Base-by-base conservation (phyloP, 2,888 invertebrate genomes). In the Troglohyphantes excavatus region DNA sequence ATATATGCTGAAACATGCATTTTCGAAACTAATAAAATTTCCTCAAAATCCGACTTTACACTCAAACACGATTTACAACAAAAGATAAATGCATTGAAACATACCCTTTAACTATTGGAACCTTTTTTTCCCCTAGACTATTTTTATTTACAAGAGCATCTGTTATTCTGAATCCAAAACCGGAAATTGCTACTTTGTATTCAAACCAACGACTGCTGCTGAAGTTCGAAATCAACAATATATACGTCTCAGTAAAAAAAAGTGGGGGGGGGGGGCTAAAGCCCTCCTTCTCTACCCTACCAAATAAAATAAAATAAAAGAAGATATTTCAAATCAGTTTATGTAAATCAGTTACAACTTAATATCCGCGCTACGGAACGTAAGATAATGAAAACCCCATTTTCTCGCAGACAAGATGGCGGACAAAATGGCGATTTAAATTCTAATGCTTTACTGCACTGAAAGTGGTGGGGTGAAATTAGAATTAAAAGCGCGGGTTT, bases 381-480 rank as follows among this genome's bases (percentile, higher is more conserved):
- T 33, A 43, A 76, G 27, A 70, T 85, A 86, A 86, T 79, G 78
- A 79, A 86, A 63, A 63, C 29, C 29, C 63, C 53, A 86, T 86
- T 86, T 86, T 43, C 1, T 53, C 29, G 2, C 43, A 11, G 29
- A 23, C 61, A 63, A 75, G 79, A 65, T 79, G 23, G 2, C 43
- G n/a, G 29, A 23, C 61, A 63, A 75, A 87, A 65, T 79, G 65
- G 29, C 33, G 72, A 61, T 68, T 65, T 68, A 86, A 89, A 76
- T 75, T 89, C 67, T 82, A 46, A 29, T 21, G 73, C 76, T 26
- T 76, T 27, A 59, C 61, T 5, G 17, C 53, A 39, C n/a, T 5
- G 53, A 53, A 76, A 23, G 26, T 23, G 73, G 65, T 33, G 53
- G 79, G 67, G 27, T 26, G 61, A 76, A 82, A 82, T 89, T 82